A percentile compares a stretch with the other conserved stretches of the same genome.
Conservation (phyloP, 35 echinoderm and acorn worm genomes). For the Stichopus chloronotus region DNA sequence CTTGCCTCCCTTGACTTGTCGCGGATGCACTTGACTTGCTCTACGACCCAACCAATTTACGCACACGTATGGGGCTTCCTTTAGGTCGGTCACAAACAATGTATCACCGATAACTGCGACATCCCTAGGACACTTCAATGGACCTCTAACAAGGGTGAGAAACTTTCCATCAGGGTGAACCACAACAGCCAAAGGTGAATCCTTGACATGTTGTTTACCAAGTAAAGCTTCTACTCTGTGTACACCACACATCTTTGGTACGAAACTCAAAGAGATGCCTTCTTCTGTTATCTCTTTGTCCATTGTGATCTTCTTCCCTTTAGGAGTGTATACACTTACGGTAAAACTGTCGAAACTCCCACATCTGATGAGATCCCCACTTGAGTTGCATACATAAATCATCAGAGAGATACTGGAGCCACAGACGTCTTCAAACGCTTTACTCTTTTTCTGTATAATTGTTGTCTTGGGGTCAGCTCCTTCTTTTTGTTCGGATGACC, state of each 20-base stretch:
- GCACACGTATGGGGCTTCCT: neutral
- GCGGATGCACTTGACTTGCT: neutral
- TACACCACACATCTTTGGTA: neutral
- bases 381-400: no score
- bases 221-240: neutral
- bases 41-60: slow-evolving; percentile 1
- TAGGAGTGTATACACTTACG: neutral
- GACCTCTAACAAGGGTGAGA: neutral
- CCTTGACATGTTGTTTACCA: neutral
- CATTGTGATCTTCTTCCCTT: no score
- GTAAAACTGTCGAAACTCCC: no score
- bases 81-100: neutral
- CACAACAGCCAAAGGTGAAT: neutral
- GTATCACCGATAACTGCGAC: neutral
- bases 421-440: slow-evolving; percentile 8
- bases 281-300: neutral
- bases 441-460: neutral
- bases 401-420: neutral
- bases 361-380: no score
- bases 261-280: neutral
- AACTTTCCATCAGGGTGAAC: neutral
- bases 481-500: neutral
- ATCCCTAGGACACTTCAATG: neutral
- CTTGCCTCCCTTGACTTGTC: neutral
- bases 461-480: neutral